Evolutionary conservation across 2,113 vertebrate genomes (phyloP).

Genomic region (Amphiprion ocellaris): DNA sequence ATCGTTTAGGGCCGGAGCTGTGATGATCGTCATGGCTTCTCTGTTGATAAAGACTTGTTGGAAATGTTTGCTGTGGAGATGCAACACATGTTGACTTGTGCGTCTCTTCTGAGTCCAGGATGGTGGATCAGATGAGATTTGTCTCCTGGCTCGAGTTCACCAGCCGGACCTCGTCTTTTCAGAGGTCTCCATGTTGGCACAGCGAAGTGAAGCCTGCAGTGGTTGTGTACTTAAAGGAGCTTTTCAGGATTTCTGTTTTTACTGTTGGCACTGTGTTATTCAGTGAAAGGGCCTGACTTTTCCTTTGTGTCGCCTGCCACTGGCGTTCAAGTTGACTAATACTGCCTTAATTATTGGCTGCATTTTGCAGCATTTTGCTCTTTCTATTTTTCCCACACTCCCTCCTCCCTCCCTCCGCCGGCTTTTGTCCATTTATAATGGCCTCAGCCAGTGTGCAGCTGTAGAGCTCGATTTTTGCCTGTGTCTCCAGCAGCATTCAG

Average conservation of each 20-base stretch:
- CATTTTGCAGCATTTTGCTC: slow-evolving; percentile 45
- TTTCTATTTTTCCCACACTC: slow-evolving; percentile 51
- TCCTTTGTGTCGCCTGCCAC: slow-evolving; percentile 40
- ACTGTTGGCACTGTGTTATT: slow-evolving; percentile 27
- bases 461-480: slow-evolving; percentile 22
- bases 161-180: background rate
- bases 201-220: background rate
- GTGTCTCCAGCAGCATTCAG: slow-evolving; percentile 56
- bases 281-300: slow-evolving; percentile 36
- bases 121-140: background rate
- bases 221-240: slow-evolving; percentile 13
- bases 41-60: background rate
- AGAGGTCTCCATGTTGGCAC: slow-evolving; percentile 21
- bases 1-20: background rate
- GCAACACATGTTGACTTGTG: background rate
- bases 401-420: background rate
- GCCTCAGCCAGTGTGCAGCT: slow-evolving; percentile 50
- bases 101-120: background rate
- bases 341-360: slow-evolving; percentile 60
- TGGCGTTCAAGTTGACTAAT: slow-evolving; percentile 56
- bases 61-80: background rate
- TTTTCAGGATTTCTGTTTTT: slow-evolving; percentile 15
- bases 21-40: background rate
- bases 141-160: slow-evolving; percentile 2
- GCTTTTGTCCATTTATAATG: slow-evolving; percentile 58